Conservation (phyloP, 2,888 invertebrate species). For the Lycia hirtaria region DNA sequence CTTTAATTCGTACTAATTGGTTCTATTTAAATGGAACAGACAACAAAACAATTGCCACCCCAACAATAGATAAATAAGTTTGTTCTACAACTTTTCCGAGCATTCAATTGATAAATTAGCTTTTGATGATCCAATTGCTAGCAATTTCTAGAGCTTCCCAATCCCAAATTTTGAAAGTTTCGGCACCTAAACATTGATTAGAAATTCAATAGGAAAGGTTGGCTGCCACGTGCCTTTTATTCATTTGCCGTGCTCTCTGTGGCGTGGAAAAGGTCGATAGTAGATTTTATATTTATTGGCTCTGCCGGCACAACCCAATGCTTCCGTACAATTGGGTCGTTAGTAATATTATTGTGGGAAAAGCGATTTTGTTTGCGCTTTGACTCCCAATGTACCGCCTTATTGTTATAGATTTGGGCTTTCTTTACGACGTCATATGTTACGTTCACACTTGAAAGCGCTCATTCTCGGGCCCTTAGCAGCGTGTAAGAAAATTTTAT, state of each 20-base stretch:
- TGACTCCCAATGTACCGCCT: conserved; percentile 77
- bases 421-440: conserved; percentile 72
- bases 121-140: conserved; percentile 63
- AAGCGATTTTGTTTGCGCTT: conserved; percentile 82
- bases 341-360: conserved; percentile 83
- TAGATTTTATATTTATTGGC: conserved; percentile 83
- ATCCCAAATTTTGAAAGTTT: conserved; percentile 57
- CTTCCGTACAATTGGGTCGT: conserved; percentile 82
- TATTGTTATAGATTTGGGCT: conserved; percentile 79
- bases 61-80: conserved; percentile 35
- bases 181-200: conserved; percentile 64
- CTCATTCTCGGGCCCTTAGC: conserved; percentile 64
- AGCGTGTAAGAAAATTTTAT: conserved; percentile 62
- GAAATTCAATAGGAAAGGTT: conserved; percentile 68
- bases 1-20: conserved; percentile 36
- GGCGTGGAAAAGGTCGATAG: conserved; percentile 69
- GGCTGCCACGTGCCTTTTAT: conserved; percentile 65
- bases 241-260: conserved; percentile 65
- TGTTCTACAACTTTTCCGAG: conserved; percentile 58
- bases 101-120: conserved; percentile 59
- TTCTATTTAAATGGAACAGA: conserved; percentile 33
- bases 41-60: conserved; percentile 57
- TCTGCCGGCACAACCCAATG: conserved; percentile 76
- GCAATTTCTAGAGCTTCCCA: conserved; percentile 49
- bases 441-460: conserved; percentile 69